A percentile compares a stretch with the other conserved stretches of the same genome.
Evolutionary conservation across 2,113 vertebrate species (phyloP).

Genomic region (Crocuta crocuta): DNA sequence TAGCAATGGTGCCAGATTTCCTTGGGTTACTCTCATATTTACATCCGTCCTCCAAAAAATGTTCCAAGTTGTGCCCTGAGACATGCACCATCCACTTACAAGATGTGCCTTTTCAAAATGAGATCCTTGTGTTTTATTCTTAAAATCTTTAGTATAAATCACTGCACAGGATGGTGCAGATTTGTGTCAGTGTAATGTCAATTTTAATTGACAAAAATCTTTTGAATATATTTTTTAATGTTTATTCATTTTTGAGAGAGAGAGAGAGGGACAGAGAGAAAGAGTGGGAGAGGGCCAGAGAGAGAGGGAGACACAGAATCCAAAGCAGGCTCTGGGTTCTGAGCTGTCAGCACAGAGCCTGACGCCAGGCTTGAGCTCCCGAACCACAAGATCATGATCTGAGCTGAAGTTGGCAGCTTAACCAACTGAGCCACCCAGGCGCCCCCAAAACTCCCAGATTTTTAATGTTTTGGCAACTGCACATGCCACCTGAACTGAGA

Average conservation of each 20-base stretch:
- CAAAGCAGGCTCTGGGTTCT: neutral
- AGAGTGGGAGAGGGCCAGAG: accelerated
- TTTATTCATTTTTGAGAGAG: neutral
- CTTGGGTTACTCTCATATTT: neutral
- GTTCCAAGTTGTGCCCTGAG: neutral
- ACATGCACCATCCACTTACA: neutral
- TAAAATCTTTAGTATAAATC: neutral
- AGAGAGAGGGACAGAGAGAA: neutral
- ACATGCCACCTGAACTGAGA: neutral
- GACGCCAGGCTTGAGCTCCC: too few relatives aligned
- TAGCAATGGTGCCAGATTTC: neutral
- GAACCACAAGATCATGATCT: too few relatives aligned
- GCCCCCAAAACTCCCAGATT: neutral
- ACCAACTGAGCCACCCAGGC: too few relatives aligned
- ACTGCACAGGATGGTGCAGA: neutral
- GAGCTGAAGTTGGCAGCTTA: too few relatives aligned
- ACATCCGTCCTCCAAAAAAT: neutral
- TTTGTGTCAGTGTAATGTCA: neutral
- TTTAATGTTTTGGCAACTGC: neutral
- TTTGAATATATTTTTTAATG: too few relatives aligned
- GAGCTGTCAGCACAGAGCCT: neutral
- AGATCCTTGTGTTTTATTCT: neutral
- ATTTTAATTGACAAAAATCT: neutral
- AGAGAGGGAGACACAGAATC: neutral
- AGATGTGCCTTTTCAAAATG: conserved; percentile 25